Conservation (phyloP, 1,140 invertebrate species). For the Drosophila sulfurigaster region DNA sequence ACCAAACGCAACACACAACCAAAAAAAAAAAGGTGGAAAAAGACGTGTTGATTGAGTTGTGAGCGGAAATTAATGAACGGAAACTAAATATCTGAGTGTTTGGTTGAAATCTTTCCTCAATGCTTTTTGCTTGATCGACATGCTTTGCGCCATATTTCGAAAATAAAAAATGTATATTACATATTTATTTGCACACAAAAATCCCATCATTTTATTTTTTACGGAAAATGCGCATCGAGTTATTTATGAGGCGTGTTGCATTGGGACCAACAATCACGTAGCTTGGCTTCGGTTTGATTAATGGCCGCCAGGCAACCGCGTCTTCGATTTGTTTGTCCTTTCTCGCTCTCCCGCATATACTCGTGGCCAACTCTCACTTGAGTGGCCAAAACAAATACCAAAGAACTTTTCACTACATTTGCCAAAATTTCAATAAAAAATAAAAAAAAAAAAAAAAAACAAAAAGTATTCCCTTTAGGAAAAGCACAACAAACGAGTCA, state of each 20-base stretch:
- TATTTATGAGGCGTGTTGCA: slow-evolving; percentile 61
- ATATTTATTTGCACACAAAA: slow-evolving; percentile 63
- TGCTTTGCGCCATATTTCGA: slow-evolving; percentile 21
- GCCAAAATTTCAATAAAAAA: slow-evolving; percentile 47
- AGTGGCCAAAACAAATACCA: slow-evolving; percentile 49
- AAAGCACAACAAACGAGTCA: neutral
- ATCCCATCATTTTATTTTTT: slow-evolving; percentile 28
- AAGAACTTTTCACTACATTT: slow-evolving; percentile 64
- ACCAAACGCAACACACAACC: neutral
- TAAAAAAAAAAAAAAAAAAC: too few species aligned
- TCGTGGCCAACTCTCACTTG: slow-evolving; percentile 9
- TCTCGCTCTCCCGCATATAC: neutral
- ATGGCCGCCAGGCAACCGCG: slow-evolving; percentile 61
- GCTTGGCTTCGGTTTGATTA: slow-evolving; percentile 64
- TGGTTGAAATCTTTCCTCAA: slow-evolving; percentile 27
- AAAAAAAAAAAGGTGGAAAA: neutral
- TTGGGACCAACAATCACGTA: slow-evolving; percentile 67
- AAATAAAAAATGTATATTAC: slow-evolving; percentile 20
- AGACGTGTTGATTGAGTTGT: slow-evolving; percentile 70
- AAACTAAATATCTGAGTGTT: slow-evolving; percentile 67
- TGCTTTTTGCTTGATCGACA: slow-evolving; percentile 13
- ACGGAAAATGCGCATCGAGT: slow-evolving; percentile 36
- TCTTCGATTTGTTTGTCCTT: slow-evolving; percentile 48
- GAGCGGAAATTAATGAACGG: slow-evolving; percentile 80
- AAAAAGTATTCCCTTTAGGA: slow-evolving; percentile 26